Percentiles rank a stretch among this genome's conserved stretches.
These are phyloP conservation scores for Strigamia transsilvanica DNA, from an alignment of 2,888 invertebrate genomes.

Conservation along the genomic window DNA sequence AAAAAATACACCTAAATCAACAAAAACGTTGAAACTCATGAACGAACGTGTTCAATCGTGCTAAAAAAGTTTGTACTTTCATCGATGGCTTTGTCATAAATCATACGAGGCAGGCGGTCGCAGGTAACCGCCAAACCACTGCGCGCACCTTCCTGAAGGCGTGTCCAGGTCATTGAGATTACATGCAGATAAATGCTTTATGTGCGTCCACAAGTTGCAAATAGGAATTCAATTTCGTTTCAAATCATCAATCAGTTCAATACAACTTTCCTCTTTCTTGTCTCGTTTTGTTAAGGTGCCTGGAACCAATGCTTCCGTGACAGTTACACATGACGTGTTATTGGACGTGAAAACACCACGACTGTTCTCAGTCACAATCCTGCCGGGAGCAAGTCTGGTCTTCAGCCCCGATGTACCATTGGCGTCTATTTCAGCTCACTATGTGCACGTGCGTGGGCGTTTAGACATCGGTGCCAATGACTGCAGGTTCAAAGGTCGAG, in stretches of 20 bases:
- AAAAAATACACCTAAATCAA: too few relatives aligned
- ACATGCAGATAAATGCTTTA: background rate
- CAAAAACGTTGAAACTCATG: too few relatives aligned
- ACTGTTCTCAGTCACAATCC: constrained; percentile 49
- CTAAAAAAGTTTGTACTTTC: background rate
- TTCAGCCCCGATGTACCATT: constrained; percentile 54
- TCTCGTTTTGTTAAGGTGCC: constrained; percentile 53
- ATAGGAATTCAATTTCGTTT: background rate
- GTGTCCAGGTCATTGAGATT: background rate
- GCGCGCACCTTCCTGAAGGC: background rate
- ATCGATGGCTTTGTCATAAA: background rate
- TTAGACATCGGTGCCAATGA: constrained; percentile 53
- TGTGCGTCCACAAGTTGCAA: background rate
- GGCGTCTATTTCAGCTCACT: constrained; percentile 51
- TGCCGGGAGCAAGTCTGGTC: constrained; percentile 46
- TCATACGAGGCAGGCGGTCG: background rate
- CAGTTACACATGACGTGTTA: constrained; percentile 36
- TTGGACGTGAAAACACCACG: constrained; percentile 53
- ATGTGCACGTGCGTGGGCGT: constrained; percentile 51
- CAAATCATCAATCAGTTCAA: background rate
- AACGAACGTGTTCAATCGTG: too few relatives aligned
- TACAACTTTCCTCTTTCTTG: constrained; percentile 11
- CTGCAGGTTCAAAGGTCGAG: constrained; percentile 53
- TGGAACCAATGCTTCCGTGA: constrained; percentile 37
- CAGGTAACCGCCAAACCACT: background rate